Evolutionary conservation across 2,888 invertebrate species (phyloP), one percentile per base, ranked within the genome.

Genomic region (Zonitis immaculata): DNA sequence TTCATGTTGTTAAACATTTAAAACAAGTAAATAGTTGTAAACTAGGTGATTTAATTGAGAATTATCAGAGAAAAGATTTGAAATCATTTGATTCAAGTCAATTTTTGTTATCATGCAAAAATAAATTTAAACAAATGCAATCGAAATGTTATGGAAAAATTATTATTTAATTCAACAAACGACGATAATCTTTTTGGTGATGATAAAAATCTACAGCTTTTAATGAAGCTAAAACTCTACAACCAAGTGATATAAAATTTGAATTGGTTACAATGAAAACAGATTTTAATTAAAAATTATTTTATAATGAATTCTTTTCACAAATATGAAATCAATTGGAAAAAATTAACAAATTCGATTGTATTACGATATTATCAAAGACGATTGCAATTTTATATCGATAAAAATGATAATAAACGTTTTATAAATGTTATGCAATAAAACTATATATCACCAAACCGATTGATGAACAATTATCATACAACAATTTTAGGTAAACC

Each of bases 301-400:
- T 72, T 58, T 72, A 69, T 45, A 64, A 69, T 54, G 72, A 72
- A 47, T 49, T 72, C n/a, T 66, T 67, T 44, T 56, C 64, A 20
- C 49, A 65, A 14, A 52, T 65, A 18, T 51, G 47, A 6, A 47
- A 6, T 9, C 42, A 14, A 6, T 2, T n/a, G 18, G 3, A n/a
- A 11, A 11, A 66, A 66, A 52, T 51, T 71, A 6, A 51, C 59
- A 5, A 53, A 57, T 1, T 46, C 55, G 5, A 61, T 70, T 27
- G 46, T 63, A 9, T 54, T 54, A 6, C 58, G 60, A 42, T 53
- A 57, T 18, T 56, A 53, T 1, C 60, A 63, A 28, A 52, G 57
- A 6, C 61, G 56, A 42, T 20, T 63, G 4, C 45, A 54, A n/a
- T 68, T 70, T 32, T 70, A 63, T 56, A 68, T 67, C 1, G 66